phyloP scores from a whole-genome alignment of 2,888 invertebrate genomes.

The Polyommatus icarus region DNA sequence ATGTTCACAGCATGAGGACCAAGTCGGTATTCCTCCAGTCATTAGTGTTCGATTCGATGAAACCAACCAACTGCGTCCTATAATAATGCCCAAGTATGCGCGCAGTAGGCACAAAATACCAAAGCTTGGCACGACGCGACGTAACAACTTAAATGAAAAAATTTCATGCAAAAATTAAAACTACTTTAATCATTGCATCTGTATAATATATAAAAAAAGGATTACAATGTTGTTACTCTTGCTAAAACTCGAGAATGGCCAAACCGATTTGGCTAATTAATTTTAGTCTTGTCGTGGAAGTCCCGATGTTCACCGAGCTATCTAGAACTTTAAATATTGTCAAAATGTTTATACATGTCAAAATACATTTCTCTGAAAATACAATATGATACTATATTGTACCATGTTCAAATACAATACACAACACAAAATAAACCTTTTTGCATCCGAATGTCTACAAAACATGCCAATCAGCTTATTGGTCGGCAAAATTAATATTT shows the following conservation, averaged over 20 bases:
- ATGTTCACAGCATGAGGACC: neutral
- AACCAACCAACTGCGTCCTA: neutral
- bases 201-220: too few relatives aligned
- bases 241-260: too few relatives aligned
- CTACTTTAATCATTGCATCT: too few relatives aligned
- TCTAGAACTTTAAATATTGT: too few relatives aligned
- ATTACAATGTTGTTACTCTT: too few relatives aligned
- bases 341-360: too few relatives aligned
- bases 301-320: too few relatives aligned
- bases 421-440: neutral
- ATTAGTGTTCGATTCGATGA: neutral
- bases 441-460: neutral
- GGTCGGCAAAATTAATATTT: neutral
- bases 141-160: neutral
- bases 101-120: neutral
- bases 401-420: too few relatives aligned
- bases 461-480: neutral
- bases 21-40: neutral
- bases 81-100: neutral
- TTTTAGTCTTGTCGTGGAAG: too few relatives aligned
- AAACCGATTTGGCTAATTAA: too few relatives aligned
- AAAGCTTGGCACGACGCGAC: neutral
- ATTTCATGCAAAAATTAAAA: neutral
- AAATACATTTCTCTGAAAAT: too few relatives aligned
- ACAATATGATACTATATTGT: too few relatives aligned